These are phyloP conservation scores for Idaea straminata DNA, from an alignment of 2,888 invertebrate species.

Conservation along the genomic window DNA sequence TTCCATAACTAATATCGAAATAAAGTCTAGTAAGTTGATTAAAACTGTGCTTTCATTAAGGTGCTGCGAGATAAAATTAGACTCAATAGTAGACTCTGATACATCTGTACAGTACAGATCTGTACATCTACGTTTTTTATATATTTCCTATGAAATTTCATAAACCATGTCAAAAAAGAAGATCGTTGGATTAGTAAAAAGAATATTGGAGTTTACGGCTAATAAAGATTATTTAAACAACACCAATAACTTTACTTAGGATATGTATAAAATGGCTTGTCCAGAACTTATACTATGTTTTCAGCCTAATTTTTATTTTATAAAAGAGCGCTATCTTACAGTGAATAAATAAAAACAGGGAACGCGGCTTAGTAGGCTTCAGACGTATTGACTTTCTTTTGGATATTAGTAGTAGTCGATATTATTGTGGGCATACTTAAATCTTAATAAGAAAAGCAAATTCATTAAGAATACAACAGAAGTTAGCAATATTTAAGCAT, in stretches of 20 bases:
- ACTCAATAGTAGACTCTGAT: background rate
- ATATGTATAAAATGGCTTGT: too few species aligned
- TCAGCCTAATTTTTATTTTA: too few species aligned
- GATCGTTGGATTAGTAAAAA: background rate
- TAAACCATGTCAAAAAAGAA: background rate
- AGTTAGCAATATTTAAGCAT: conserved; percentile 18
- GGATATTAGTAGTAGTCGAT: background rate
- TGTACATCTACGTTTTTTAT: too few species aligned
- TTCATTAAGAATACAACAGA: conserved; percentile 8
- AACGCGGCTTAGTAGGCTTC: too few species aligned
- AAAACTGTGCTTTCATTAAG: conserved; percentile 11
- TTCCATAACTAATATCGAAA: conserved; percentile 20
- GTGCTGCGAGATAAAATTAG: background rate
- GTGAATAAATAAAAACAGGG: too few species aligned
- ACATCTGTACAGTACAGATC: background rate
- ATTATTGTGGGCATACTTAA: conserved; percentile 1
- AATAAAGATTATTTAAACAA: too few species aligned
- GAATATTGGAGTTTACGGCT: too few species aligned
- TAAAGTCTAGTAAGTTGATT: conserved; percentile 17
- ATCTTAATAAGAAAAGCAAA: conserved; percentile 17
- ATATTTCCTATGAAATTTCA: too few species aligned
- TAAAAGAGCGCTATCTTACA: too few species aligned
- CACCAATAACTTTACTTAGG: too few species aligned
- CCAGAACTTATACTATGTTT: too few species aligned
- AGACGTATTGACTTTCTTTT: too few species aligned